Base-by-base conservation (phyloP, 2,888 invertebrate genomes). In the Patella caerulea region DNA sequence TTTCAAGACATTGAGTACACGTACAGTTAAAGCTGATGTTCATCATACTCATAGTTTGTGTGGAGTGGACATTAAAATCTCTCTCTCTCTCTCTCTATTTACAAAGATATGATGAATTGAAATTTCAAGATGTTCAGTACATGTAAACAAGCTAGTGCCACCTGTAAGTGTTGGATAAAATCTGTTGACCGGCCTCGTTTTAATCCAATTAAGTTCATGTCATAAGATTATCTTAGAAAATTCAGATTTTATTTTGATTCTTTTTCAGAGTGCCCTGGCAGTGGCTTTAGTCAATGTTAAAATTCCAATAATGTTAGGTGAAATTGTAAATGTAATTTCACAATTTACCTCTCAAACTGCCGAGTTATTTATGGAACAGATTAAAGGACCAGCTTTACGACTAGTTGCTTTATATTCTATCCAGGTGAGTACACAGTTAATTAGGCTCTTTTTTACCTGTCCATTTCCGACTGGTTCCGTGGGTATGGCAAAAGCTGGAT, bases 261-360 rank as follows among this genome's bases (percentile, higher is more conserved):
- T 82, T 85, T 94, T 94, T 77, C 92, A 97, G 97, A 96, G 96
- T 79, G 97, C 98, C 4, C 92, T 98, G 78, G 94, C 95, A 75
- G 97, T 97, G 52, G 97, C 98, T 17, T 93, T 96, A 83, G 93
- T 97, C 79, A 98, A 98, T 90, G 96, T 98, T 78, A 95, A 96
- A 93, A 96, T 98, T 86, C 98, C 98, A 0, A 94, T 95, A 78
- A 92, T 96, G 87, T 93, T 98, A 79, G 97, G 97, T 34, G 94
- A 94, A 72, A 93, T 97, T 54, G 95, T 97, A 24, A 97, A 98
- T 92, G 94, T 95, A 2, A 92, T 96, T 71, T 94, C 95, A 0
- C 93, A 93, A 72, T 90, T 89, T 81, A 83, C 88, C 17, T 79
- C 81, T 34, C 85, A 85, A 52, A 85, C 77, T 15, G 79, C 82